Conservation (phyloP, 2,888 invertebrate species). For the Leptopterna dolabrata region DNA sequence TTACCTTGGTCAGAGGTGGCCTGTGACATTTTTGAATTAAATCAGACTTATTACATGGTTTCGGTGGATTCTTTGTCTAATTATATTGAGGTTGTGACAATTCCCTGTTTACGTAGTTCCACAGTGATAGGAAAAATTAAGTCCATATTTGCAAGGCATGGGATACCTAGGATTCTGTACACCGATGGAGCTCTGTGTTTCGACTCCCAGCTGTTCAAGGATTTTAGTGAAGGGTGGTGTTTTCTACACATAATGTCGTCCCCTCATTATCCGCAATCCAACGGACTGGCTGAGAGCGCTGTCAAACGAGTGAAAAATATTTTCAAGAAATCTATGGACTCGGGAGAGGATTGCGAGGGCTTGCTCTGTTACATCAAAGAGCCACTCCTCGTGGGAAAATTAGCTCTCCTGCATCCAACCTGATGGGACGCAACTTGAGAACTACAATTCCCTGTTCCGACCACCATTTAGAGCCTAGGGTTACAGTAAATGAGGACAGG, state of each 20-base stretch:
- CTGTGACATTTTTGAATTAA: conserved; percentile 64
- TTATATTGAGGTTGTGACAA: not conserved
- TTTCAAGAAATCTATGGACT: conserved; percentile 22
- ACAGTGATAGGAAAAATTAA: conserved; percentile 6
- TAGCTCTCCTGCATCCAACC: not conserved
- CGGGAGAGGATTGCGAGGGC: not conserved
- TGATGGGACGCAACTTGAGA: not conserved
- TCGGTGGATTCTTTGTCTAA: conserved; percentile 58
- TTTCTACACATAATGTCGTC: conserved; percentile 60
- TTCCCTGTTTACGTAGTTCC: not conserved
- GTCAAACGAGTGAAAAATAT: conserved; percentile 38
- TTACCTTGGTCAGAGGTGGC: conserved; percentile 16
- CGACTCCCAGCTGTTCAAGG: conserved; percentile 59
- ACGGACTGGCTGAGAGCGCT: conserved; percentile 58
- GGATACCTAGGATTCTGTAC: conserved; percentile 39
- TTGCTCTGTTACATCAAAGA: not conserved
- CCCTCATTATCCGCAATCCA: conserved; percentile 62
- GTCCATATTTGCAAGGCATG: conserved; percentile 29
- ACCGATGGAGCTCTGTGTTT: conserved; percentile 60
- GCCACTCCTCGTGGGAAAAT: not conserved
- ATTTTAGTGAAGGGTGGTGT: conserved; percentile 61
- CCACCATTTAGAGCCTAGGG: not conserved
- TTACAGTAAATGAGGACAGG: conserved; percentile 13
- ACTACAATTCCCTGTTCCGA: conserved; percentile 20
- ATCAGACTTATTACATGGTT: conserved; percentile 61